Percentiles rank a stretch among this genome's conserved stretches.
Conservation (phyloP, 2,888 invertebrate species). For the Rhabditoides inermis region DNA sequence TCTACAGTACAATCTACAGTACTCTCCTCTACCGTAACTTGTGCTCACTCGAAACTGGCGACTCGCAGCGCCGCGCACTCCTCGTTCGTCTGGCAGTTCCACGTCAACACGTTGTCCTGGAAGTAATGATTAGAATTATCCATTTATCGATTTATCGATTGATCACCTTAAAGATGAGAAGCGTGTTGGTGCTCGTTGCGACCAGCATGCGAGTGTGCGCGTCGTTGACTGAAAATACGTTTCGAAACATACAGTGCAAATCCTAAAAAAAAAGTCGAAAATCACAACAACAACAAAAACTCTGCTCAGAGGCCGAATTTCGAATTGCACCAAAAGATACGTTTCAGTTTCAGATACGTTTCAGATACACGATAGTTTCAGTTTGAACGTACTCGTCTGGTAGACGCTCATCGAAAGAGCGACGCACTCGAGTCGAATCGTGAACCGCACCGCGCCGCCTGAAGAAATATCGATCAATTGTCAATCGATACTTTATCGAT, state of each 20-base stretch:
- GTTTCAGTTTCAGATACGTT: neutral
- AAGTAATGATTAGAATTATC: neutral
- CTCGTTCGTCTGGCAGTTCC: constrained; percentile 24
- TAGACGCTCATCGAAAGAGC: constrained; percentile 18
- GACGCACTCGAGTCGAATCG: constrained; percentile 22
- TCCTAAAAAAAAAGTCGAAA: too few species aligned
- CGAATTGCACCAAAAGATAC: neutral
- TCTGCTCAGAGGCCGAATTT: neutral
- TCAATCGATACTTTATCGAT: neutral
- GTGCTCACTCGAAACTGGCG: too few species aligned
- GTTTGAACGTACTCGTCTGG: too few species aligned
- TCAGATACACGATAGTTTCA: too few species aligned
- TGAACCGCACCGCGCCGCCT: neutral
- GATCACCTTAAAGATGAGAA: constrained; percentile 11
- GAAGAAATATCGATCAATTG: constrained; percentile 1
- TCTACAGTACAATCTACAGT: neutral
- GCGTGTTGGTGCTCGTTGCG: constrained; percentile 13
- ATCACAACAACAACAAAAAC: too few species aligned
- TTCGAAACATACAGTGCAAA: too few species aligned
- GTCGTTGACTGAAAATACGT: constrained; percentile 10
- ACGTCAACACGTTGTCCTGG: constrained; percentile 20
- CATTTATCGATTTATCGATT: neutral
- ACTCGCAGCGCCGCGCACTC: constrained; percentile 9
- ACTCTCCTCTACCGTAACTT: too few species aligned
- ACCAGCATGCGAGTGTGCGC: constrained; percentile 15